A percentile compares a stretch with the other conserved stretches of the same genome.
phyloP scores from a whole-genome alignment of 1,140 invertebrate species.

The Paralvinella palmiformis region DNA sequence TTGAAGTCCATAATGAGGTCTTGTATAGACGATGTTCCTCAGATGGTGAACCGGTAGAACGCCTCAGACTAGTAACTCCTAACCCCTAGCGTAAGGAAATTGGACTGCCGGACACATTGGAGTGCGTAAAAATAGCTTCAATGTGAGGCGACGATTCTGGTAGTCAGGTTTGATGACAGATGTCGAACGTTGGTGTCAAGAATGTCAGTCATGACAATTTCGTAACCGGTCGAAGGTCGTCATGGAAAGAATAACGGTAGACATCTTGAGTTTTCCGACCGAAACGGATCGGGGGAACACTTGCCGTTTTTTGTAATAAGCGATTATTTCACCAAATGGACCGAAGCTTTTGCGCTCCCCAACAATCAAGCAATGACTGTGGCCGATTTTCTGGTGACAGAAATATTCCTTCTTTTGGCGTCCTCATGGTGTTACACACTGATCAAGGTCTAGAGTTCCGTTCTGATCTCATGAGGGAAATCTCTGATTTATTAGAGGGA shows the following conservation, averaged over 20 bases:
- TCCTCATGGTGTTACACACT: conserved; percentile 35
- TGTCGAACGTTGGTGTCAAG: not conserved
- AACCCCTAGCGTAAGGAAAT: no score
- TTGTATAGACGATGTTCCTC: no score
- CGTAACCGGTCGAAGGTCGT: not conserved
- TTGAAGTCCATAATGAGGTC: no score
- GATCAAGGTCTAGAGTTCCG: conserved; percentile 38
- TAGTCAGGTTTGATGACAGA: not conserved
- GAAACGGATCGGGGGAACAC: conserved; percentile 25
- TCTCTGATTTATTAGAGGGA: conserved; percentile 20
- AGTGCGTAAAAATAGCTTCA: not conserved
- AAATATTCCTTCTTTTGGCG: conserved; percentile 40
- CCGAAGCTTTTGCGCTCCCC: conserved; percentile 38
- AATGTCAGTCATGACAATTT: not conserved
- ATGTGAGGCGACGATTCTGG: not conserved
- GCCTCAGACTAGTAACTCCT: no score
- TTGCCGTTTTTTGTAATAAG: conserved; percentile 43
- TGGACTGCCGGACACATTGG: conserved; percentile 9
- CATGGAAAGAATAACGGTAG: conserved; percentile 5
- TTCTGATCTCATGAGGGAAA: conserved; percentile 19
- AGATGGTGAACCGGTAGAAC: no score
- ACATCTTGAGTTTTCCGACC: conserved; percentile 22
- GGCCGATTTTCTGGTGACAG: conserved; percentile 37
- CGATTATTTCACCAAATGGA: conserved; percentile 48
- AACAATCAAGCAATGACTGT: conserved; percentile 44